Base-by-base conservation (phyloP, 2,113 vertebrate species). In the Calypte anna region DNA sequence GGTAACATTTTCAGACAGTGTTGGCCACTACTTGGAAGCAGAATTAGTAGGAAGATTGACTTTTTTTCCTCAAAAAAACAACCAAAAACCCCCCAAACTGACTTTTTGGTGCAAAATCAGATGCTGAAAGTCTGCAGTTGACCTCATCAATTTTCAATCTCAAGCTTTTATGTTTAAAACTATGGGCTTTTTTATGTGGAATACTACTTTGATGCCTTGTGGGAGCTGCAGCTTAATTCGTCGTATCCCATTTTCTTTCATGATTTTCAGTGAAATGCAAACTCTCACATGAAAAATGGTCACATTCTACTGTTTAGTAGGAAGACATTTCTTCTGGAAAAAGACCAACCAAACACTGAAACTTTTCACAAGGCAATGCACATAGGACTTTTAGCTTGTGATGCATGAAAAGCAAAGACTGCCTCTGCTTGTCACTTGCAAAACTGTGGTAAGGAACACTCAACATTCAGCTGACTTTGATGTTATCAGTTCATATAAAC, bases 1-100 rank as follows among this genome's bases (percentile, higher is more conserved):
- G 24, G 77, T 89, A 79, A 92, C 58, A 33, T 69, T 95, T 96
- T 70, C 83, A 92, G 50, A 53, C 54, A 79, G 66, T 40, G 36
- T 27, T 72, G 58, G 15, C 84, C 89, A 53, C 57, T 31, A 46
- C 66, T 89, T 69, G 50, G n/a, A 79, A 87, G 36, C 50, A 89
- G 74, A 91, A 67, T 75, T 69, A 78, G 57, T 27, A 38, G 31
- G 57, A 88, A 27, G 28, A 74, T 14, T 78, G 66, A 79, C 40
- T 85, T 92, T 78, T 24, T 74, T 67, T 36, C 38, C 38, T 79
- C n/a, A 33, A 72, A 78, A 27, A 79, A 76, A 55, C 38, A 40
- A 40, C 38, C 38, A 40, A 40, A 40, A 40, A 40, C 12, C 10
- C 40, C 40, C 40, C 40, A 57, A 75, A 79, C 9, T 82, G 66